Conservation (phyloP, 2,888 invertebrate species). For the Arenicola marina region DNA sequence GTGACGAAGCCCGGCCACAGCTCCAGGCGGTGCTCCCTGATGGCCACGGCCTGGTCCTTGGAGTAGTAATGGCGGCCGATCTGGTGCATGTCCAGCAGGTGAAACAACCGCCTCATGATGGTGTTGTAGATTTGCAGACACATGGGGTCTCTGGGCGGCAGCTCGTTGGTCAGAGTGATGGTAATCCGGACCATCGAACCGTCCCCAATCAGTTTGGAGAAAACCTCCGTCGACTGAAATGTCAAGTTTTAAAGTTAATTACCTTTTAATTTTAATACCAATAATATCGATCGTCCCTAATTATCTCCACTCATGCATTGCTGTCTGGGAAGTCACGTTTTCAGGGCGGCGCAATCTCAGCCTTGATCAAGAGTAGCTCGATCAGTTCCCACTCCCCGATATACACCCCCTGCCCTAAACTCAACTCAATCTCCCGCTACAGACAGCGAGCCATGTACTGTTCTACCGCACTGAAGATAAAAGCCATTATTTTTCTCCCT, state of each 20-base stretch:
- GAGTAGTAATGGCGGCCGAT: constrained; percentile 54
- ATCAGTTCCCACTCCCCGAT: too few species aligned
- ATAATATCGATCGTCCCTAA: too few species aligned
- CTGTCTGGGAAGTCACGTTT: too few species aligned
- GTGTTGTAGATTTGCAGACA: constrained; percentile 54
- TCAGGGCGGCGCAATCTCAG: background rate
- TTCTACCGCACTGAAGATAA: too few species aligned
- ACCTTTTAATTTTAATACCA: too few species aligned
- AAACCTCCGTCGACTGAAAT: constrained; percentile 8
- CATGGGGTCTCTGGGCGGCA: constrained; percentile 43
- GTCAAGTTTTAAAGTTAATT: too few species aligned
- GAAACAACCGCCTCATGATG: constrained; percentile 47
- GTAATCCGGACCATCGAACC: constrained; percentile 45
- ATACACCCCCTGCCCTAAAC: too few species aligned
- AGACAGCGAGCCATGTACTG: too few species aligned
- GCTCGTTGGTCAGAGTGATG: constrained; percentile 44
- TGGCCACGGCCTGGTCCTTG: constrained; percentile 37
- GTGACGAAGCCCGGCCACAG: constrained; percentile 37
- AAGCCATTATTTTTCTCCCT: too few species aligned
- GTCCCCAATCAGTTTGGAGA: constrained; percentile 9
- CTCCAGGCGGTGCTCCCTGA: constrained; percentile 44
- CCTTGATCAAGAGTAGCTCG: too few species aligned
- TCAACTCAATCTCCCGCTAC: too few species aligned
- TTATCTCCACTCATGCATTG: too few species aligned
- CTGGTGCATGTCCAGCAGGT: constrained; percentile 47